These are phyloP conservation scores for Oreotrochilus melanogaster DNA, from an alignment of 2,113 vertebrate species.

Conservation along the genomic window DNA sequence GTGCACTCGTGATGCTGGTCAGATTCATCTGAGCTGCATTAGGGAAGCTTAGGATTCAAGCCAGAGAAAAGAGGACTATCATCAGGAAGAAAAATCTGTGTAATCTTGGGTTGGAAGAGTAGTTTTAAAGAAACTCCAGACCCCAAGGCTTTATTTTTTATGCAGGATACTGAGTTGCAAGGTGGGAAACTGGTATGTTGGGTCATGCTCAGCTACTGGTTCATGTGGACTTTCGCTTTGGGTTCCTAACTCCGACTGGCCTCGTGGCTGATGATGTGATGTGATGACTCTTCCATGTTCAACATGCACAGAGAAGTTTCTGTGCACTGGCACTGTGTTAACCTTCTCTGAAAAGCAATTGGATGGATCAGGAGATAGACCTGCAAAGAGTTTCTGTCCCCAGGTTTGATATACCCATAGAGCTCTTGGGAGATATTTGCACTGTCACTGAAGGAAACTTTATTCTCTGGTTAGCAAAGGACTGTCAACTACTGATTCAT, in stretches of 20 bases:
- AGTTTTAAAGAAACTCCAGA: not conserved
- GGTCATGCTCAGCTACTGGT: not conserved
- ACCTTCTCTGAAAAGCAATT: not conserved
- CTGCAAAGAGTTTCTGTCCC: not conserved
- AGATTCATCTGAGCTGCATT: not conserved
- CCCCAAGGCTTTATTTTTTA: not conserved
- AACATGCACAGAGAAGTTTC: rapidly evolving
- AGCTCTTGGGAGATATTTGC: not conserved
- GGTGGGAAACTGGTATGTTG: not conserved
- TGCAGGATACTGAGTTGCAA: not conserved
- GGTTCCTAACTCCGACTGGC: not conserved
- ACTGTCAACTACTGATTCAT: not conserved
- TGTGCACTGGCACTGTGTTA: not conserved
- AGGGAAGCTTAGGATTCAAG: not conserved
- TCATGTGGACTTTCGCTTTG: not conserved
- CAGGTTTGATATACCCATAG: not conserved
- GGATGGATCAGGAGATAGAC: not conserved
- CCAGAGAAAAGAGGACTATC: not conserved
- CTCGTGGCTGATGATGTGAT: not conserved
- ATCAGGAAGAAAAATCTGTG: not conserved
- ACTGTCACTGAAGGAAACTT: not conserved
- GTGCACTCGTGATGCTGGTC: not conserved
- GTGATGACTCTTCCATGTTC: not conserved
- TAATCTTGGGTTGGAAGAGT: not conserved
- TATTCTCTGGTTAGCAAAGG: not conserved